Conservation (phyloP, 1,140 invertebrate genomes). For the Chelonus insularis region DNA sequence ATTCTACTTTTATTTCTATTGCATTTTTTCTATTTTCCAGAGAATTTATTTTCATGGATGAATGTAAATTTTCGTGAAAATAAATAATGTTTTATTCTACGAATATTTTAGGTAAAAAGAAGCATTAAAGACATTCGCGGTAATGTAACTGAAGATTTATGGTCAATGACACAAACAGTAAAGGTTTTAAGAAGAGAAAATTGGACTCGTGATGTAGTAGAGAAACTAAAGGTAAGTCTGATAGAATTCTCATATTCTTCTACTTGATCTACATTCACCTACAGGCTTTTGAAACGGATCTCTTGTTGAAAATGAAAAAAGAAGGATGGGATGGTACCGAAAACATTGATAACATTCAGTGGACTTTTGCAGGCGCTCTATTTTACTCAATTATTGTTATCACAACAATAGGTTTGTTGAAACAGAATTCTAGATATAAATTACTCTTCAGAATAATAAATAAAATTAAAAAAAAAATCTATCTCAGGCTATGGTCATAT, state of each 20-base stretch:
- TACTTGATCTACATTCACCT: constrained; percentile 6
- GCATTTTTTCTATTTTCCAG: too few relatives aligned
- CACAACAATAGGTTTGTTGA: constrained; percentile 86
- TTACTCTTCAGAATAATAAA: neutral
- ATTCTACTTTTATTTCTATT: too few relatives aligned
- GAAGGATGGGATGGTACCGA: constrained; percentile 92
- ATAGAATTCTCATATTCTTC: constrained; percentile 11
- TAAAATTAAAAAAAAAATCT: neutral
- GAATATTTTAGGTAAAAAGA: constrained; percentile 69
- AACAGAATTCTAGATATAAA: constrained; percentile 4
- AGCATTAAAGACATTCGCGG: constrained; percentile 73
- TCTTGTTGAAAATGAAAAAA: constrained; percentile 82
- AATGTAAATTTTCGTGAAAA: too few relatives aligned
- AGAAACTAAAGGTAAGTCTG: constrained; percentile 62
- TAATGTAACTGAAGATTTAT: constrained; percentile 78
- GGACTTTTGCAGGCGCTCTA: constrained; percentile 88
- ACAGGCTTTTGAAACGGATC: constrained; percentile 77
- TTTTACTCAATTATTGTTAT: constrained; percentile 98
- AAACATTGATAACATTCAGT: constrained; percentile 73
- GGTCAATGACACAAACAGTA: constrained; percentile 71
- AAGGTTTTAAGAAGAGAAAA: constrained; percentile 70
- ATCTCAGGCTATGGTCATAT: constrained; percentile 92
- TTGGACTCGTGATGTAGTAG: constrained; percentile 69
- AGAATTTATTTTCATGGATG: too few relatives aligned
- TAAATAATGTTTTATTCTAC: neutral